Conservation (phyloP, 2,113 vertebrate species). For the Natator depressus region DNA sequence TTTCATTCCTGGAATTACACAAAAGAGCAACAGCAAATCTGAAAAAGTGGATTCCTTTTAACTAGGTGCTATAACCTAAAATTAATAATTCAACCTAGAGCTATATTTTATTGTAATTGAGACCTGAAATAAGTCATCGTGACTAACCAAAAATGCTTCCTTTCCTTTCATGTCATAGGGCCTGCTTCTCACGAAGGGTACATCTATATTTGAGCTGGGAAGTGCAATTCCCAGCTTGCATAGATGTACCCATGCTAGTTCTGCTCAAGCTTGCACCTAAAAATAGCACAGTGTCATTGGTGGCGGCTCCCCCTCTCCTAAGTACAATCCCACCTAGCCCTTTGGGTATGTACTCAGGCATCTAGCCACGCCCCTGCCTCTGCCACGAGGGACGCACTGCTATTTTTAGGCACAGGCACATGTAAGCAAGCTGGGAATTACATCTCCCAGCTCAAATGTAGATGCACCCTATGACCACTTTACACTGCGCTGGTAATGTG, state of each 20-base stretch:
- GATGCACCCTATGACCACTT: fast-evolving
- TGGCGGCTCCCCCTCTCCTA: not conserved
- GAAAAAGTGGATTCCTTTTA: not conserved
- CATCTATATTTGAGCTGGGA: too few species aligned
- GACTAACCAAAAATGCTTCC: not conserved
- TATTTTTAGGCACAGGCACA: not conserved
- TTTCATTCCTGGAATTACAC: not conserved
- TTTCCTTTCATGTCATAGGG: not conserved
- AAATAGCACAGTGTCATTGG: not conserved
- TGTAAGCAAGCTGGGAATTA: not conserved
- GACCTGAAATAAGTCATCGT: not conserved
- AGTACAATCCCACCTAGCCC: not conserved
- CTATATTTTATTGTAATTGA: not conserved
- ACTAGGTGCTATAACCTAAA: fast-evolving
- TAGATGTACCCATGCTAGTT: not conserved
- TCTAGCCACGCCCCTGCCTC: not conserved
- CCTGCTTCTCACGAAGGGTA: too few species aligned
- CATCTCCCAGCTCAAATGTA: not conserved
- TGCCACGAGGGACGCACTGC: not conserved
- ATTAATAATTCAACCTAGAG: fast-evolving
- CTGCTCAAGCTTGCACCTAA: not conserved
- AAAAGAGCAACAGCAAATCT: too few species aligned
- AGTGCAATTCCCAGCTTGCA: too few species aligned
- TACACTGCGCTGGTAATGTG: not conserved
- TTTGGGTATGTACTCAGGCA: not conserved